These are phyloP conservation scores for Cyclophora albipunctata DNA, from an alignment of 2,888 invertebrate genomes.

Conservation along the genomic window DNA sequence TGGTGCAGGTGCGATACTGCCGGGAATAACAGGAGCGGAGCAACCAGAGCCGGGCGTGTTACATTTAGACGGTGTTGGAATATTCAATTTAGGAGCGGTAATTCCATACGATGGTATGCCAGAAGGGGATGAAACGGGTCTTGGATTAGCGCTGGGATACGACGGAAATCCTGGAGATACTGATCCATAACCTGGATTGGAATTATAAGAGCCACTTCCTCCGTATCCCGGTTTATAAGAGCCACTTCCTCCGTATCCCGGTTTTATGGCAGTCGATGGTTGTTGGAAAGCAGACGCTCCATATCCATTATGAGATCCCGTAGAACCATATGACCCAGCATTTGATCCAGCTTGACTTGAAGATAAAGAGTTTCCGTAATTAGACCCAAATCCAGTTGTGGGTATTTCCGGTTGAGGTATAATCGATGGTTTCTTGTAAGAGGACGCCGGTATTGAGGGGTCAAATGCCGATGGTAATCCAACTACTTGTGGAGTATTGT, in stretches of 20 bases:
- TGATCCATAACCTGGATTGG: too few species aligned
- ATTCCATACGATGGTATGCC: not conserved
- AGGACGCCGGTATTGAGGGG: not conserved
- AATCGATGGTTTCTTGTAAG: not conserved
- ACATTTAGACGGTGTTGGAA: constrained; percentile 9
- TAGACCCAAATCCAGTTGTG: not conserved
- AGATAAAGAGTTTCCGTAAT: not conserved
- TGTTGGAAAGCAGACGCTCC: too few species aligned
- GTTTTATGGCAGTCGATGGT: too few species aligned
- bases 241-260: too few species aligned
- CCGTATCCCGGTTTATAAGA: too few species aligned
- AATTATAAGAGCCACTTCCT: too few species aligned
- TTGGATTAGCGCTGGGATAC: not conserved
- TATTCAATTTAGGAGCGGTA: constrained; percentile 2
- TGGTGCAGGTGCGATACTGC: constrained; percentile 5
- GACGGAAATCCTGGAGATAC: not conserved
- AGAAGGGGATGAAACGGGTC: constrained; percentile 7
- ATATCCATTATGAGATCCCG: not conserved
- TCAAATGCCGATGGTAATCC: not conserved
- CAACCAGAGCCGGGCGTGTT: constrained; percentile 6
- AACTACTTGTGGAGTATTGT: too few species aligned
- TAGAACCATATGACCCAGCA: not conserved
- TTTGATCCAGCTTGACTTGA: constrained; percentile 1
- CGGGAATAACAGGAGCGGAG: not conserved
- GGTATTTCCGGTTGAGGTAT: not conserved